Evolutionary conservation across 1,140 invertebrate species (phyloP).

Genomic region (Papilio aristodemus): DNA sequence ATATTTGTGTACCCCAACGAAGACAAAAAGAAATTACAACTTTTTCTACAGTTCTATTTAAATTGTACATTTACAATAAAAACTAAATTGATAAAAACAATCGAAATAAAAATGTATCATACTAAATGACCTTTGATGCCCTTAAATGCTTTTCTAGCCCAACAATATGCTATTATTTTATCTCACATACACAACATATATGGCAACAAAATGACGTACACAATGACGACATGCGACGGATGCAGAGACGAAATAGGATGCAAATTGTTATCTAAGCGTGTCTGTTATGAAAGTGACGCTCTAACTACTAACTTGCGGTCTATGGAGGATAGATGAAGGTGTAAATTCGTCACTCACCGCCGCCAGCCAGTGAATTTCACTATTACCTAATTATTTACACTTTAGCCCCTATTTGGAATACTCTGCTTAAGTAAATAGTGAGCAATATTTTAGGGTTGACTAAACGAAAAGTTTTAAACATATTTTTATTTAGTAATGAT

Average conservation of each 20-base stretch:
- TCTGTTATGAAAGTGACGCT: conserved; percentile 38
- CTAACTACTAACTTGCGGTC: conserved; percentile 34
- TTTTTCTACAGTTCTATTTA: no score
- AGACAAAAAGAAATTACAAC: no score
- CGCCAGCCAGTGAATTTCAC: conserved; percentile 53
- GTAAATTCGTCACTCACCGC: conserved; percentile 54
- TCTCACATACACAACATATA: background rate
- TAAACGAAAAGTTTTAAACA: background rate
- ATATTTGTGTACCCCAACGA: no score
- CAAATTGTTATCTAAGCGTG: conserved; percentile 54
- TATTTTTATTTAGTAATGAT: no score
- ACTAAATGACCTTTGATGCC: no score
- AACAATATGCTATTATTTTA: no score
- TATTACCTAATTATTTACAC: conserved; percentile 68
- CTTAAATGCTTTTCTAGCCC: no score
- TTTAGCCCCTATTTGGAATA: conserved; percentile 49
- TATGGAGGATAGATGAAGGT: conserved; percentile 49
- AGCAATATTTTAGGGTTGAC: conserved; percentile 29
- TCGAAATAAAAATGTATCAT: no score
- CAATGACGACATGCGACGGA: conserved; percentile 36
- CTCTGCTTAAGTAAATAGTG: conserved; percentile 42
- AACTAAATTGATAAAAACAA: no score
- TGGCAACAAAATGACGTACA: background rate
- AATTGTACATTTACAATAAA: no score
- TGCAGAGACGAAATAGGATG: conserved; percentile 36